Evolutionary conservation across 37 sponge, comb jelly and placozoan species (phyloP), one percentile per base, ranked within the genome.

Genomic region (Aplysina aerophoba): DNA sequence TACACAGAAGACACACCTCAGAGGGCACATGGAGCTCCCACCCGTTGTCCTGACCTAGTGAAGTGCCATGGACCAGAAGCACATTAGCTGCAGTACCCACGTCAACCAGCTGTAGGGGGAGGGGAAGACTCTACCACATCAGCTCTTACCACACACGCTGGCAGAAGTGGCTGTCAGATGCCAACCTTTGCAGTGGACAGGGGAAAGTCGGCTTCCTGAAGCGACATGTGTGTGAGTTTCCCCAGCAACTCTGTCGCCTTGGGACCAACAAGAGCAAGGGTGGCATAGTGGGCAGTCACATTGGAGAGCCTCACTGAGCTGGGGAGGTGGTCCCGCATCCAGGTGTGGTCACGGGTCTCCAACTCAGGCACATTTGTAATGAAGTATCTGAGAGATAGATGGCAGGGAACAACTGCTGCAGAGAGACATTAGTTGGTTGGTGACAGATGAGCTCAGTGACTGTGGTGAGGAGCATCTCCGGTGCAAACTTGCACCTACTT

Each of bases 1-100:
- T 34, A 35, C 44, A 22, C 31, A 62, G 37, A 13, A n/a, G 55
- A 0, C 84, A 78, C 40, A 81, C 86, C 84, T 94, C 94, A 55
- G 80, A 80, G 0, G 96, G 96, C 14, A 95, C 73, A 73, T 95
- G 87, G 71, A 95, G 79, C 80, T 95, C 96, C 94, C 94, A 95
- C 4, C 96, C 96, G 31, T 88, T 44, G 50, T 44, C 85, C 83
- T 95, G 93, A 44, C 96, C 96, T 15, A 95, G 85, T 66, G 73
- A 92, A 30, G 91, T 85, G 44, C 88, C 69, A 25, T 93, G 61
- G 31, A 88, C 55, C 21, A 88, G 86, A 0, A 87, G 84, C 37
- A 95, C 90, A 17, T 44, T 60, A 50, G 83, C 25, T 31, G 72
- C 85, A 81, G 33, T 73, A 0, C 89, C 89, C 17, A 89, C 44